Evolutionary conservation across 2,797 vertebrate genomes (phyloP).

Genomic region (Coilia nasus): DNA sequence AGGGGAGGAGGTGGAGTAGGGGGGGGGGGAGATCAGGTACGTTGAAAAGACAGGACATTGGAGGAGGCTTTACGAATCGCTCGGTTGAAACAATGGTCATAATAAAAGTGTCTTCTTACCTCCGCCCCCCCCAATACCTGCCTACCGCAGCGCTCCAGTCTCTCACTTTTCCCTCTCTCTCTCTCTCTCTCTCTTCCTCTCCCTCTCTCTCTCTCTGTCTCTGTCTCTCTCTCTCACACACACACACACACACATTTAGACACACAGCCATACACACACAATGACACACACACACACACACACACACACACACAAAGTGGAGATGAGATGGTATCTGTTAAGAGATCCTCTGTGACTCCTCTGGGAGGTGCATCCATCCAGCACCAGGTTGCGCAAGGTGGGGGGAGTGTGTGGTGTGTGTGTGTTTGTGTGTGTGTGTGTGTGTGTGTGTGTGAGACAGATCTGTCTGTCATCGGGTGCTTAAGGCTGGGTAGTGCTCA

Average conservation of each 20-base stretch:
- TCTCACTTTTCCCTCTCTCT: not conserved
- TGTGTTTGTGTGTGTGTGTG: conserved; percentile 27
- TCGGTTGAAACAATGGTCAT: conserved; percentile 50
- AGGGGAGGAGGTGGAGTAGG: not conserved
- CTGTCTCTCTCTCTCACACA: not conserved
- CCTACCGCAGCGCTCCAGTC: conserved; percentile 48
- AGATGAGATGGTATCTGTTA: conserved; percentile 21
- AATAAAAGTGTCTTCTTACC: conserved; percentile 40
- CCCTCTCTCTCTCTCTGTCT: not conserved
- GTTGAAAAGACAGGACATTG: conserved; percentile 61
- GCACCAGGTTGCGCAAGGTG: conserved; percentile 7
- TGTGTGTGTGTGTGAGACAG: not conserved
- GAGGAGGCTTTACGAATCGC: conserved; percentile 60
- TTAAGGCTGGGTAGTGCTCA: not conserved
- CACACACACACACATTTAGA: not conserved
- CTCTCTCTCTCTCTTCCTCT: not conserved
- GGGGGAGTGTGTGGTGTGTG: conserved; percentile 35
- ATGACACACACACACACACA: not conserved
- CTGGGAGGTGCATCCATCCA: conserved; percentile 16
- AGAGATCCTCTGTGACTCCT: not conserved
- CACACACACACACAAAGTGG: conserved; percentile 26
- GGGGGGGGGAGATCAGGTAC: conserved; percentile 32
- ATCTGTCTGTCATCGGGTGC: conserved; percentile 5
- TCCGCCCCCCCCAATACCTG: conserved; percentile 33
- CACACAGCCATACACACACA: conserved; percentile 1